Evolutionary conservation across 2,797 vertebrate species (phyloP).

Genomic region (Muscicapa comitata): DNA sequence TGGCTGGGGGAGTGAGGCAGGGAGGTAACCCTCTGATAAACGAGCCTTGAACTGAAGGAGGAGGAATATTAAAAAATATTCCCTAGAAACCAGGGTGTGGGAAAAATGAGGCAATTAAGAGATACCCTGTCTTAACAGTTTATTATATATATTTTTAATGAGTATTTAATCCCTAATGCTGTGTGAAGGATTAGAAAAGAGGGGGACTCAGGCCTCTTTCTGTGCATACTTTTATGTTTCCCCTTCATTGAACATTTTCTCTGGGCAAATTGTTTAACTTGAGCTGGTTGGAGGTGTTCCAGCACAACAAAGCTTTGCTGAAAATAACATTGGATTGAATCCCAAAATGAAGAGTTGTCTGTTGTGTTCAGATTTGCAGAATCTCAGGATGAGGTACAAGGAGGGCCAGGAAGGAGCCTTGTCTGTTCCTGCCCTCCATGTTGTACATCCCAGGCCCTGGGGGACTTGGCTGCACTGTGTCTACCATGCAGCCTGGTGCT

Average conservation of each 20-base stretch:
- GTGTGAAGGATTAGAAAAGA: conserved; percentile 44
- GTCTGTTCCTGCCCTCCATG: neutral
- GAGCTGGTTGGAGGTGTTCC: conserved; percentile 35
- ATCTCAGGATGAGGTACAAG: neutral
- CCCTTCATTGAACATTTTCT: conserved; percentile 37
- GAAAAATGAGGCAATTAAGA: conserved; percentile 43
- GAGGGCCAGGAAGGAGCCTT: rapidly evolving
- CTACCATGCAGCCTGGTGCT: neutral
- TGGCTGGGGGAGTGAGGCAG: neutral
- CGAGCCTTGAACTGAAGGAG: neutral
- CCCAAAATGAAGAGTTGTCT: neutral
- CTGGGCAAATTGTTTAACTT: conserved; percentile 37
- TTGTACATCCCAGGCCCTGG: neutral
- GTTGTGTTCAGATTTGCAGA: neutral
- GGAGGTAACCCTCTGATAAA: neutral
- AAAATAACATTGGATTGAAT: neutral
- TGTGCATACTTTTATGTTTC: conserved; percentile 37
- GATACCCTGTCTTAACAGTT: neutral
- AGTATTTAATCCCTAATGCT: conserved; percentile 51
- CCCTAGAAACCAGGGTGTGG: neutral
- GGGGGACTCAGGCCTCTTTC: conserved; percentile 9
- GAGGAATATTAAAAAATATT: neutral
- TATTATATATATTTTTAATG: conserved; percentile 31
- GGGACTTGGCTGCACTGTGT: rapidly evolving
- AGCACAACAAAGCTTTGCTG: neutral